Evolutionary conservation across 2,113 vertebrate species (phyloP).

Genomic region (Scomber scombrus): DNA sequence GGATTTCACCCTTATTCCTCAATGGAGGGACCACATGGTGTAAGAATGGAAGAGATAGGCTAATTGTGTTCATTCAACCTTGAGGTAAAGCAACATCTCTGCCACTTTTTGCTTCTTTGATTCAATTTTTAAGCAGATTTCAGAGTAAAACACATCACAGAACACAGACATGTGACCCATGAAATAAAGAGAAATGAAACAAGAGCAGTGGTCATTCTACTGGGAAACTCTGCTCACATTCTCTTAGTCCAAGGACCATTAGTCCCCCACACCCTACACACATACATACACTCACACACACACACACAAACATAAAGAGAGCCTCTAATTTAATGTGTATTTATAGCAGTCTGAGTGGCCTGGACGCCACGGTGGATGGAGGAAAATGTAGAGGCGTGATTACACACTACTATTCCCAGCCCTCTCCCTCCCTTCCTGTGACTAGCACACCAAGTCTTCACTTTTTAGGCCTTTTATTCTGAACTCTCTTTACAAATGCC

Average conservation of each 20-base stretch:
- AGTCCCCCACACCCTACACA: not conserved
- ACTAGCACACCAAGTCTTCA: not conserved
- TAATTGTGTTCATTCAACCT: not conserved
- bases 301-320: constrained; percentile 19
- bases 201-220: not conserved
- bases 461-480: constrained; percentile 33
- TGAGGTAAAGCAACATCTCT: not conserved
- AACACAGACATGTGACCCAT: not conserved
- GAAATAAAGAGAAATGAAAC: not conserved
- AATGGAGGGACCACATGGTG: constrained; percentile 2
- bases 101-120: not conserved
- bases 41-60: not conserved
- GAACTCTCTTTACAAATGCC: not conserved
- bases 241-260: constrained; percentile 25
- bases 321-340: constrained; percentile 77
- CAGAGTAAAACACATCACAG: not conserved
- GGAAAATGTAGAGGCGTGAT: constrained; percentile 71
- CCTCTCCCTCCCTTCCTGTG: constrained; percentile 57
- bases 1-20: not conserved
- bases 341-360: constrained; percentile 67
- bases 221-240: not conserved
- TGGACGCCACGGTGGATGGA: constrained; percentile 66
- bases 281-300: constrained; percentile 16
- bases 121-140: not conserved
- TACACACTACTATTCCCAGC: constrained; percentile 65